A percentile compares a stretch with the other conserved stretches of the same genome.
phyloP scores from a whole-genome alignment of 2,113 vertebrate species.

The Myanophis thanlyinensis region DNA sequence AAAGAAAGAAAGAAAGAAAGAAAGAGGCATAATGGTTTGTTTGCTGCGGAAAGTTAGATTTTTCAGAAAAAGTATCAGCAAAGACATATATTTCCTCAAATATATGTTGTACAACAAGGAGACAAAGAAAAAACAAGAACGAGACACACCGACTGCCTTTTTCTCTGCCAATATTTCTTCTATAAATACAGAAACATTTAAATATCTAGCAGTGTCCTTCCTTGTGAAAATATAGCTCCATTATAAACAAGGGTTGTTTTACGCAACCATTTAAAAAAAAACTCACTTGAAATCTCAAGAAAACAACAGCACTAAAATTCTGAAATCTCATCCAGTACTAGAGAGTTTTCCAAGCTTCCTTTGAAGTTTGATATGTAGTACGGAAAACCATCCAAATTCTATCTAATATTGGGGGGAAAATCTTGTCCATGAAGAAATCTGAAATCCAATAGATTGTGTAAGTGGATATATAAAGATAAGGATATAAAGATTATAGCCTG shows the following conservation, averaged over 20 bases:
- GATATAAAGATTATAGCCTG: neutral
- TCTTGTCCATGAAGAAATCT: neutral
- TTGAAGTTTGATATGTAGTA: neutral
- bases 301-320: neutral
- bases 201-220: neutral
- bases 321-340: neutral
- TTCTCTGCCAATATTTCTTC: slow-evolving; percentile 28
- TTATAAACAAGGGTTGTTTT: neutral
- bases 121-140: neutral
- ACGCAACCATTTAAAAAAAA: neutral
- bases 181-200: neutral
- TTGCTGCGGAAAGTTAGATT: slow-evolving; percentile 54
- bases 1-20: neutral
- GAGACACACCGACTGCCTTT: neutral
- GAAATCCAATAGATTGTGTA: neutral
- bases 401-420: neutral
- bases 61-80: slow-evolving; percentile 33
- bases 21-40: slow-evolving; percentile 22
- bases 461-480: neutral
- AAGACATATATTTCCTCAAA: slow-evolving; percentile 36
- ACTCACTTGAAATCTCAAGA: neutral
- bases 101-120: neutral
- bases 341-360: neutral
- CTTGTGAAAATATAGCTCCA: neutral
- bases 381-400: neutral